A percentile compares a stretch with the other conserved stretches of the same genome.
Conservation (phyloP, 2,113 vertebrate genomes). For the Osmerus mordax region DNA sequence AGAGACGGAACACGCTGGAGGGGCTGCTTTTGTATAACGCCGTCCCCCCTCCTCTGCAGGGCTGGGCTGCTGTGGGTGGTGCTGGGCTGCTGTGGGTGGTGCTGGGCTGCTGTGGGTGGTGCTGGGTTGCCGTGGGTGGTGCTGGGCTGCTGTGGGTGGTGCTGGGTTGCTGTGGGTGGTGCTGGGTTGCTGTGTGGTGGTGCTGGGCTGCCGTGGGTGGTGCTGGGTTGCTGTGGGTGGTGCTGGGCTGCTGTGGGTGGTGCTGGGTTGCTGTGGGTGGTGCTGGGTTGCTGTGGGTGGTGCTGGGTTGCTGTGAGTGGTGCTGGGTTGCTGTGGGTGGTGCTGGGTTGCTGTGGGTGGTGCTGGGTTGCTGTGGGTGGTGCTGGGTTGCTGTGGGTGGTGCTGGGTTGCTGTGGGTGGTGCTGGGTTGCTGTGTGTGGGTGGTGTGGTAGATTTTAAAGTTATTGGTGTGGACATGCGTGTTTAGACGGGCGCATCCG, state of each 20-base stretch:
- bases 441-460: too few relatives aligned
- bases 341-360: too few relatives aligned
- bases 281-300: slow-evolving; percentile 23
- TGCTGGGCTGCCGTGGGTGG: slow-evolving; percentile 20
- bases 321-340: too few relatives aligned
- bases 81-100: slow-evolving; percentile 18
- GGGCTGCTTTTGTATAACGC: slow-evolving; percentile 12
- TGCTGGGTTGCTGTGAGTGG: too few relatives aligned
- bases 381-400: slow-evolving; percentile 21
- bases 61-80: slow-evolving; percentile 21
- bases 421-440: slow-evolving; percentile 17
- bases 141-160: too few relatives aligned
- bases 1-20: slow-evolving; percentile 45
- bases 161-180: too few relatives aligned
- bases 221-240: slow-evolving; percentile 20
- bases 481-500: too few relatives aligned
- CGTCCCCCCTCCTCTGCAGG: slow-evolving; percentile 16
- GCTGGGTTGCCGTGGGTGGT: slow-evolving; percentile 20
- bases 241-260: too few relatives aligned
- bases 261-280: slow-evolving; percentile 21
- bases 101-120: too few relatives aligned
- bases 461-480: too few relatives aligned
- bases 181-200: slow-evolving; percentile 23
- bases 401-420: too few relatives aligned
- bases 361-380: too few relatives aligned